phyloP scores from a whole-genome alignment of 2,888 invertebrate genomes.

The Suillia variegata region DNA sequence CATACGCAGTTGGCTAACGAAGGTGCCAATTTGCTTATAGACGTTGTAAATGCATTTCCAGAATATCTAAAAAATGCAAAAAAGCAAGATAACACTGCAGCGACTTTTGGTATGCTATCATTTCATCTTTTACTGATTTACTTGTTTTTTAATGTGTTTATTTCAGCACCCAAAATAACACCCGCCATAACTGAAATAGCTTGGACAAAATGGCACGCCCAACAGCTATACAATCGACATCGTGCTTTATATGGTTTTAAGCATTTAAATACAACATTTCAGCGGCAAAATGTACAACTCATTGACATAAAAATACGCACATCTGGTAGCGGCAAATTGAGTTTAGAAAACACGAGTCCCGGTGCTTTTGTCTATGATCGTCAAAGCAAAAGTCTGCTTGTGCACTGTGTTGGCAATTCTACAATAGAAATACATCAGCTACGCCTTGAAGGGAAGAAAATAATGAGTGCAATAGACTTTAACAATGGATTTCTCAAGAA shows the following conservation, averaged over 20 bases:
- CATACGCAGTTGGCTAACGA: slow-evolving; percentile 68
- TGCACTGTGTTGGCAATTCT: slow-evolving; percentile 70
- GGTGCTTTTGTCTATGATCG: slow-evolving; percentile 70
- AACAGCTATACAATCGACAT: slow-evolving; percentile 72
- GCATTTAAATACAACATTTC: slow-evolving; percentile 68
- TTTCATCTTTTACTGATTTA: slow-evolving; percentile 9
- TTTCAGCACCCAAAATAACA: slow-evolving; percentile 77
- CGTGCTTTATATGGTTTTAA: slow-evolving; percentile 73
- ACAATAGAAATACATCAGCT: slow-evolving; percentile 71
- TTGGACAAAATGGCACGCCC: slow-evolving; percentile 71
- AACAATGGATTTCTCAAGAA: slow-evolving; percentile 83
- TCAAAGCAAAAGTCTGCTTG: slow-evolving; percentile 65
- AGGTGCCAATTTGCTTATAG: slow-evolving; percentile 72
- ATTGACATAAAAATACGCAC: slow-evolving; percentile 61
- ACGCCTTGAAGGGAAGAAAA: slow-evolving; percentile 70
- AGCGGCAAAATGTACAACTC: slow-evolving; percentile 68
- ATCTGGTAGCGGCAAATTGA: neutral
- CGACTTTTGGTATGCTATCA: slow-evolving; percentile 76
- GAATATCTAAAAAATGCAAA: slow-evolving; percentile 65
- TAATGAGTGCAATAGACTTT: slow-evolving; percentile 81
- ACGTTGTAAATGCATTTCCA: slow-evolving; percentile 68
- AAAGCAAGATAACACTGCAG: slow-evolving; percentile 68
- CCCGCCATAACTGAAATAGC: slow-evolving; percentile 66
- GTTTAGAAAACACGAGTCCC: slow-evolving; percentile 41
- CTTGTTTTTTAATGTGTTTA: neutral